Conservation (phyloP, 2,113 vertebrate species). For the Syrmaticus mikado region DNA sequence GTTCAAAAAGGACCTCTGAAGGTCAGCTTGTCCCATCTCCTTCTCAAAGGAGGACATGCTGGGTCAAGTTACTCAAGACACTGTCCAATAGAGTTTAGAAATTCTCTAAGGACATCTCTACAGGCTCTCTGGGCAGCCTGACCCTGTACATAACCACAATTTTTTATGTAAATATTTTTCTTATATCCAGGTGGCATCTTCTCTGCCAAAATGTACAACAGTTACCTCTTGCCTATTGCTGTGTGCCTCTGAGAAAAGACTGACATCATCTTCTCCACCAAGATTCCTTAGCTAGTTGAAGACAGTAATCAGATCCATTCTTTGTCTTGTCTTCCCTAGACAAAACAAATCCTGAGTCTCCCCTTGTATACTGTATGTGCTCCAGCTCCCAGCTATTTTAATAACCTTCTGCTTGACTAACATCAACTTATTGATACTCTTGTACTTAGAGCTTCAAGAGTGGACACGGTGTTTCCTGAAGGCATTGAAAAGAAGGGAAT, state of each 20-base stretch:
- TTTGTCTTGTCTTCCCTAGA: neutral
- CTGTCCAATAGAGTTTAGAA: neutral
- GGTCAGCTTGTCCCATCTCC: neutral
- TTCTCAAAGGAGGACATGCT: neutral
- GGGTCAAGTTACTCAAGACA: neutral
- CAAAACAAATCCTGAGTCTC: slow-evolving; percentile 4
- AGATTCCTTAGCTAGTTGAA: neutral
- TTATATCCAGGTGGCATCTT: neutral
- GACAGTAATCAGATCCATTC: neutral
- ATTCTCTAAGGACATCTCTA: neutral
- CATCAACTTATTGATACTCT: neutral
- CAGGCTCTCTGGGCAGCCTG: neutral
- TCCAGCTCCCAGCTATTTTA: neutral
- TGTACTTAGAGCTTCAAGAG: neutral
- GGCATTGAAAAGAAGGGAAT: neutral
- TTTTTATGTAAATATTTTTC: neutral
- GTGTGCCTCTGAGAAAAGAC: neutral
- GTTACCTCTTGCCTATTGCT: neutral
- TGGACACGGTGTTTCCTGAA: neutral
- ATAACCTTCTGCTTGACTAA: neutral
- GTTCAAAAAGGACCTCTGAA: neutral
- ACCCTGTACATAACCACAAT: neutral
- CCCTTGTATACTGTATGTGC: neutral
- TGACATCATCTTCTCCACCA: slow-evolving; percentile 14
- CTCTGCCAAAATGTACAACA: neutral